These are phyloP conservation scores for Xestia rhomboidea DNA, from an alignment of 2,888 invertebrate genomes.

Conservation along the genomic window DNA sequence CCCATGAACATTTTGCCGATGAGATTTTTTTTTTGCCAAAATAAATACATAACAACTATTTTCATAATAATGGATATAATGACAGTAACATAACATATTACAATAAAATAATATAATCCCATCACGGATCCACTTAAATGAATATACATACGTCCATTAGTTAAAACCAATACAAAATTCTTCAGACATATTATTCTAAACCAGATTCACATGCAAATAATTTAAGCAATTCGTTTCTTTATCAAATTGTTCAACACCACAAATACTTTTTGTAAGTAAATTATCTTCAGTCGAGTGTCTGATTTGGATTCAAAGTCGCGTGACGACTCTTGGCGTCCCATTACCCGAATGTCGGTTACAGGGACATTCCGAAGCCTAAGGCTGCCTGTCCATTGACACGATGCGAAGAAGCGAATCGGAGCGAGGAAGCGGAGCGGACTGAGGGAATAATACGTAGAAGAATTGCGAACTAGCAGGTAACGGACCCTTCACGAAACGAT, in stretches of 20 bases:
- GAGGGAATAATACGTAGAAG: background rate
- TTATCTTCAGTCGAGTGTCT: constrained; percentile 34
- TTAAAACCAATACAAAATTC: background rate
- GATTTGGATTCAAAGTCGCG: constrained; percentile 58
- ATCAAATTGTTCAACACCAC: constrained; percentile 3
- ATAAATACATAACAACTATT: background rate
- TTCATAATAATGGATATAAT: background rate
- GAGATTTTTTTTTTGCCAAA: too few relatives aligned
- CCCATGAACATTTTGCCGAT: background rate
- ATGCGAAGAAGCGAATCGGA: background rate
- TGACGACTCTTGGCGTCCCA: constrained; percentile 67
- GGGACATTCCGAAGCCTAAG: constrained; percentile 60
- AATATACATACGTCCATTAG: background rate
- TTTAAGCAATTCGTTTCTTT: background rate
- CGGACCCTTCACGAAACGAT: too few relatives aligned
- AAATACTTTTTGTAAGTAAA: constrained; percentile 42
- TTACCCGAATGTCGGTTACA: constrained; percentile 72
- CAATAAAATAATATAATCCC: background rate
- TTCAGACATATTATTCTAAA: constrained; percentile 2
- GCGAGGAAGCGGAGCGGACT: background rate
- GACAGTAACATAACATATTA: background rate
- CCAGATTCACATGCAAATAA: constrained; percentile 5
- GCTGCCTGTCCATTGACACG: constrained; percentile 12
- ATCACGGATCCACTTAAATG: background rate
- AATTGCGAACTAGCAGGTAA: background rate